Percentiles rank a stretch among this genome's conserved stretches.
Conservation (phyloP, 2,888 invertebrate species). For the Ischnura elegans region DNA sequence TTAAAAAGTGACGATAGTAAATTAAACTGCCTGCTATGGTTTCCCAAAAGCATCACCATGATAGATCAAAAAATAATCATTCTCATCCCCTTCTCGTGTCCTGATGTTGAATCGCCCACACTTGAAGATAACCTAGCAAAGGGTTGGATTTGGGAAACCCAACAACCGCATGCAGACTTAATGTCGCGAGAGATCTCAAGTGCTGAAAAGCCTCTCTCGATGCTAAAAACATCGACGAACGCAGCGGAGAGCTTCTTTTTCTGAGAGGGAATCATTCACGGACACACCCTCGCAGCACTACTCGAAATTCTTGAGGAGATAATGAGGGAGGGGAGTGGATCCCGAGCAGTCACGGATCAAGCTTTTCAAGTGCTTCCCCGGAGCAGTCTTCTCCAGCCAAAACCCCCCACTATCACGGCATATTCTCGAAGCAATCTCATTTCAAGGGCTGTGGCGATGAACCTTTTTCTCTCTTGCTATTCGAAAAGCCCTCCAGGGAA, state of each 20-base stretch:
- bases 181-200: neutral
- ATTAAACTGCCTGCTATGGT: too few relatives aligned
- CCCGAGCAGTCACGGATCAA: neutral
- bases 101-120: too few relatives aligned
- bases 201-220: neutral
- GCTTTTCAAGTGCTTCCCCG: neutral
- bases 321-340: neutral
- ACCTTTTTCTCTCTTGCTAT: neutral
- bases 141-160: too few relatives aligned
- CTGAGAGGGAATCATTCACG: too few relatives aligned
- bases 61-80: too few relatives aligned
- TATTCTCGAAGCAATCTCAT: neutral
- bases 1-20: too few relatives aligned
- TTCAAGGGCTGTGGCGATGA: neutral
- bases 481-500: neutral
- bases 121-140: too few relatives aligned
- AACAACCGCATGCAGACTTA: too few relatives aligned
- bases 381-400: neutral
- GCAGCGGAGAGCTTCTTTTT: neutral
- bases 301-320: neutral
- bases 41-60: too few relatives aligned
- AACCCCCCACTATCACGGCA: neutral
- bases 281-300: neutral
- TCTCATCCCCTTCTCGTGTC: too few relatives aligned
- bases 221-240: neutral